phyloP scores from a whole-genome alignment of 2,113 vertebrate species.

The Tragelaphus imberbis region DNA sequence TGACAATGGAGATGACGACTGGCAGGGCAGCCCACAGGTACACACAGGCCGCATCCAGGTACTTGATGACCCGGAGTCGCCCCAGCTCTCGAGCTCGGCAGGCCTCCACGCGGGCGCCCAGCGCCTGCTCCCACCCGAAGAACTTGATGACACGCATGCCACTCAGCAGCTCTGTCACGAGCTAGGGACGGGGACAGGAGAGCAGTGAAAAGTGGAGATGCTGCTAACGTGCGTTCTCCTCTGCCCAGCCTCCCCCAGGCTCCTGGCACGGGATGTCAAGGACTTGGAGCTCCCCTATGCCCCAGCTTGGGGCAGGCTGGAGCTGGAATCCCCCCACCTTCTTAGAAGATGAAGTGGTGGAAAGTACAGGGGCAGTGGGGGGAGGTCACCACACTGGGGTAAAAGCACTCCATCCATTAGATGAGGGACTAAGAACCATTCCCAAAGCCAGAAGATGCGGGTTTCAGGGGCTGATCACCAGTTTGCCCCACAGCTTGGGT shows the following conservation, averaged over 20 bases:
- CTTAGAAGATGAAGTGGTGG: not conserved
- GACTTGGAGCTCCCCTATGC: not conserved
- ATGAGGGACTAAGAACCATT: not conserved
- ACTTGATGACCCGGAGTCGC: constrained; percentile 84
- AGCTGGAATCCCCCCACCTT: not conserved
- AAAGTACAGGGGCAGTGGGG: not conserved
- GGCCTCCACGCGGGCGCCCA: constrained; percentile 81
- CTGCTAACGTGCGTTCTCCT: not conserved
- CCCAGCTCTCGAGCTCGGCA: constrained; percentile 85
- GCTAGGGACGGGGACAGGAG: constrained; percentile 72
- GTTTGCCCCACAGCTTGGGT: not conserved
- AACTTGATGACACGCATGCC: constrained; percentile 96
- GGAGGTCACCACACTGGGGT: not conserved
- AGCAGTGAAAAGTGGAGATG: not conserved
- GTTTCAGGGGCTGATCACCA: not conserved
- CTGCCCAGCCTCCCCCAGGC: not conserved
- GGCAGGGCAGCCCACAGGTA: constrained; percentile 97
- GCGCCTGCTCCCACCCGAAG: constrained; percentile 92
- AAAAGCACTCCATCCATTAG: not conserved
- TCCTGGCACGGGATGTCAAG: not conserved
- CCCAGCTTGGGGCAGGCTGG: constrained; percentile 69
- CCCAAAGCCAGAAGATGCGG: not conserved
- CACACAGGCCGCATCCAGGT: constrained; percentile 94
- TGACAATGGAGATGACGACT: constrained; percentile 91
- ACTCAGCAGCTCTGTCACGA: constrained; percentile 92